Conservation (phyloP, 1,140 invertebrate genomes). For the Dufourea novaeangliae region DNA sequence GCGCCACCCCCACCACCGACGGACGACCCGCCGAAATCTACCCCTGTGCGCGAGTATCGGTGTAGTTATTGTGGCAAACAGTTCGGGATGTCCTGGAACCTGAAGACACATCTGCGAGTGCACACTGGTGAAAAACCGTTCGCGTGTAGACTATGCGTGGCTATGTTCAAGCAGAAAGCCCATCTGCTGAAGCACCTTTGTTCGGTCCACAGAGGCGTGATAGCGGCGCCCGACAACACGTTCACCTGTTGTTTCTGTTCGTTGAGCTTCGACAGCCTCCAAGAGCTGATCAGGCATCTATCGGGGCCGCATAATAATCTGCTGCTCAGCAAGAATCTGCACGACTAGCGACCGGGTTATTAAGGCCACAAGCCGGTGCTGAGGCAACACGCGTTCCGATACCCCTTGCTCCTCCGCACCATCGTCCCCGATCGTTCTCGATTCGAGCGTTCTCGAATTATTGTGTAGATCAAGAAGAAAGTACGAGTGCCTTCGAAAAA, state of each 20-base stretch:
- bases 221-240: slow-evolving; percentile 86
- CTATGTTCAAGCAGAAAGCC: slow-evolving; percentile 94
- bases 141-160: slow-evolving; percentile 91
- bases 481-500: not conserved
- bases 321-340: slow-evolving; percentile 91
- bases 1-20: slow-evolving; percentile 82
- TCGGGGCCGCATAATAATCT: slow-evolving; percentile 93
- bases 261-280: slow-evolving; percentile 90
- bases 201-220: slow-evolving; percentile 92
- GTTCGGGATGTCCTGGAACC: slow-evolving; percentile 94
- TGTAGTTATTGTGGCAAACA: slow-evolving; percentile 94
- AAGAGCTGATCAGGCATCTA: slow-evolving; percentile 91
- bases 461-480: not conserved
- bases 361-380: slow-evolving; percentile 70
- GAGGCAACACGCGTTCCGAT: slow-evolving; percentile 27
- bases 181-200: slow-evolving; percentile 92
- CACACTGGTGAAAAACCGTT: slow-evolving; percentile 94
- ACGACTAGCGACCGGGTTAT: slow-evolving; percentile 83
- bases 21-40: slow-evolving; percentile 82
- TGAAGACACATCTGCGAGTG: slow-evolving; percentile 91
- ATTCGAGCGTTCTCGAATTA: not conserved
- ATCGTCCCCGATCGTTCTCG: not conserved
- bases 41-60: slow-evolving; percentile 89
- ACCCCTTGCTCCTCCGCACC: not conserved
- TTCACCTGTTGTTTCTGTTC: slow-evolving; percentile 94